Percentiles rank a stretch among this genome's conserved stretches.
Evolutionary conservation across 2,797 vertebrate genomes (phyloP).

Genomic region (Rhabdomys pumilio): DNA sequence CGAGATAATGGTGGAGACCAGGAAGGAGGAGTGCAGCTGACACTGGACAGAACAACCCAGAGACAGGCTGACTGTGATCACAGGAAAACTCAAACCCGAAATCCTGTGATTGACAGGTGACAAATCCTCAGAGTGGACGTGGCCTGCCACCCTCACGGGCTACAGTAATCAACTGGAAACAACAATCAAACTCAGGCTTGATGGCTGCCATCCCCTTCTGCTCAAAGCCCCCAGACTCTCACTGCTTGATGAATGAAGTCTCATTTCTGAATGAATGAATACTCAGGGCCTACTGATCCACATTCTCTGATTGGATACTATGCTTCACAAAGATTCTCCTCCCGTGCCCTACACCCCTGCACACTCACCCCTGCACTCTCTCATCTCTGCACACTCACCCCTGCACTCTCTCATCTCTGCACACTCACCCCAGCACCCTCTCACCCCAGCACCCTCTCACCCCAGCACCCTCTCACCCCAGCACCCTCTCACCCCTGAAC

Average conservation of each 20-base stretch:
- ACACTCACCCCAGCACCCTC: too few relatives aligned
- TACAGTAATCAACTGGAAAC: neutral
- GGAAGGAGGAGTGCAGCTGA: neutral
- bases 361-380: too few relatives aligned
- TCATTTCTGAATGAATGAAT: slow-evolving; percentile 57
- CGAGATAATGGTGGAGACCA: neutral
- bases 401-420: too few relatives aligned
- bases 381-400: too few relatives aligned
- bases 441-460: too few relatives aligned
- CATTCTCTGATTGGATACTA: neutral
- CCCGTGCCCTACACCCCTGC: neutral
- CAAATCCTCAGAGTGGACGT: neutral
- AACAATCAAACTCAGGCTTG: neutral
- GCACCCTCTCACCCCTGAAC: too few relatives aligned
- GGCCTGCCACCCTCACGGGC: neutral
- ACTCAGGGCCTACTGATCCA: slow-evolving; percentile 61
- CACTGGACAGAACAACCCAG: neutral
- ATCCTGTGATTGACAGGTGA: neutral
- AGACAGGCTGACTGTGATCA: neutral
- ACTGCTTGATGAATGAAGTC: slow-evolving; percentile 64
- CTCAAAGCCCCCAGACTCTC: slow-evolving; percentile 53
- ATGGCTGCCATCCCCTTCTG: slow-evolving; percentile 15
- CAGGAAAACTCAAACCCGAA: slow-evolving; percentile 13
- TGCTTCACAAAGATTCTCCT: slow-evolving; percentile 65
- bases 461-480: too few relatives aligned